These are phyloP conservation scores for Aselliscus stoliczkanus DNA, from an alignment of 2,797 vertebrate species.

Conservation along the genomic window DNA sequence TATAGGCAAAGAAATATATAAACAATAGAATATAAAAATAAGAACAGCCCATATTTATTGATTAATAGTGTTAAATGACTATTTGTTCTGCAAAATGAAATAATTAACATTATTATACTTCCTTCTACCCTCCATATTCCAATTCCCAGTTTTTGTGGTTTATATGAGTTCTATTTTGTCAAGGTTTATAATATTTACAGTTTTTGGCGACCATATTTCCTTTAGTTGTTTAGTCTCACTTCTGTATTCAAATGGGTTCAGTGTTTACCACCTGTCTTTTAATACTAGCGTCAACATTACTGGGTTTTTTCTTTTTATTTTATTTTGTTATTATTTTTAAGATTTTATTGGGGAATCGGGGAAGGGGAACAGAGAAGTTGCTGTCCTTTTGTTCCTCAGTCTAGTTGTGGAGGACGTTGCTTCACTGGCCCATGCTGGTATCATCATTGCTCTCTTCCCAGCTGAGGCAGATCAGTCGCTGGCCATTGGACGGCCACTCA, in stretches of 20 bases:
- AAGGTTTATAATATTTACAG: background rate
- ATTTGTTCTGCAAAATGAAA: background rate
- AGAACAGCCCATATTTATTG: background rate
- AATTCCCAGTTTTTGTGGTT: constrained; percentile 5
- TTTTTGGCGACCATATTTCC: background rate
- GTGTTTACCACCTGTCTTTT: background rate
- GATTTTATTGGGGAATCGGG: no score
- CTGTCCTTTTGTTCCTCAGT: no score
- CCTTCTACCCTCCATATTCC: background rate
- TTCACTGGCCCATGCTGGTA: no score
- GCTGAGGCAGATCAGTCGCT: no score
- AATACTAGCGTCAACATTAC: background rate
- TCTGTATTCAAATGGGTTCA: background rate
- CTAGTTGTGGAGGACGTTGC: no score
- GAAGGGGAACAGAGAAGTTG: no score
- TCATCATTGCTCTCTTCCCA: no score
- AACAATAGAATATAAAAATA: constrained; percentile 7
- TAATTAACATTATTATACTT: background rate
- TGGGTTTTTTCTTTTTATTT: background rate
- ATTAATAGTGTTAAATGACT: background rate
- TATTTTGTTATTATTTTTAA: no score
- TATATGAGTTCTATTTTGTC: background rate
- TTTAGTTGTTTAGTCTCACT: background rate
- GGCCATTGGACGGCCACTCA: no score
- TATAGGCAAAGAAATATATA: background rate